Evolutionary conservation across 2,797 vertebrate genomes (phyloP).

Genomic region (Rhabdophis nuchalis): DNA sequence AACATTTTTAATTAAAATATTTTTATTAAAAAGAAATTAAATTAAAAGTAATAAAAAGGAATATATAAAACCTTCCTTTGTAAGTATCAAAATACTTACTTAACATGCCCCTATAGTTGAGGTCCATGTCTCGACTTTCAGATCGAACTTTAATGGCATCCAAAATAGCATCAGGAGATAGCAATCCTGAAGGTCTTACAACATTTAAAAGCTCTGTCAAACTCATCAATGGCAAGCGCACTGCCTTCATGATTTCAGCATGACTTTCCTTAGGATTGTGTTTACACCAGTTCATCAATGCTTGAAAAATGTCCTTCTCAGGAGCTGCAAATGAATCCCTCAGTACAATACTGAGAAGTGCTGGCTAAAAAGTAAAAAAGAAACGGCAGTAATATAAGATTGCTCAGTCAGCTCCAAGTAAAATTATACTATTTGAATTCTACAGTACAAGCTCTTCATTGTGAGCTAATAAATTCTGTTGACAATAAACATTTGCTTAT

Average conservation of each 20-base stretch:
- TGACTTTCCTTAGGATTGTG: conserved; percentile 84
- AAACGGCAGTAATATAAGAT: not conserved
- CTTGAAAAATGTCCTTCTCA: conserved; percentile 95
- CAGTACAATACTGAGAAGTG: conserved; percentile 85
- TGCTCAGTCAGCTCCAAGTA: not conserved
- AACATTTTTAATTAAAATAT: not conserved
- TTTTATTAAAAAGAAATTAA: not conserved
- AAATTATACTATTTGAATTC: not conserved
- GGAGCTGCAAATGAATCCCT: conserved; percentile 93
- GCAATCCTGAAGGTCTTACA: conserved; percentile 86
- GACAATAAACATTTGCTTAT: not conserved
- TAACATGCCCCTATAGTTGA: conserved; percentile 96
- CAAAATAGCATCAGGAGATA: conserved; percentile 92
- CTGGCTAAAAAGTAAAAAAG: conserved; percentile 71
- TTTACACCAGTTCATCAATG: conserved; percentile 90
- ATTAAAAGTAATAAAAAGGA: not conserved
- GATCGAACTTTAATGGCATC: conserved; percentile 97
- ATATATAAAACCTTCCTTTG: not conserved
- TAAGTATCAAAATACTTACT: conserved; percentile 68
- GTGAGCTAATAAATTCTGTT: not conserved
- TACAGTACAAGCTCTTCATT: not conserved
- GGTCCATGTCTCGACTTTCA: conserved; percentile 97
- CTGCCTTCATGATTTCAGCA: conserved; percentile 88
- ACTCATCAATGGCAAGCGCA: conserved; percentile 94
- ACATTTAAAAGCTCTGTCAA: conserved; percentile 94